Conservation (phyloP, 2,113 vertebrate species). For the Emydocephalus ijimae region DNA sequence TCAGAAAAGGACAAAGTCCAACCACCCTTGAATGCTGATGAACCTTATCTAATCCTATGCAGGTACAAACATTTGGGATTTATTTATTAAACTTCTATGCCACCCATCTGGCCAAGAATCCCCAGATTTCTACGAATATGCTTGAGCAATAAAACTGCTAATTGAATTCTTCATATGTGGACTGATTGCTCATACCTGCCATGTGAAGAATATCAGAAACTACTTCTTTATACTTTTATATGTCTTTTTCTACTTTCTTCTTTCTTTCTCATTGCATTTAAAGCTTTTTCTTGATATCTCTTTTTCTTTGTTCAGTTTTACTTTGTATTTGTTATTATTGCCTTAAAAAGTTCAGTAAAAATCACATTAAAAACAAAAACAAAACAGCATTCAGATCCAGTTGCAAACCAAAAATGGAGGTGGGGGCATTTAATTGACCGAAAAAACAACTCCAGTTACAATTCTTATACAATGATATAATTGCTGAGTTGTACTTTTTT, state of each 20-base stretch:
- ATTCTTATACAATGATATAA: neutral
- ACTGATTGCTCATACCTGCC: neutral
- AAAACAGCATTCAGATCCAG: neutral
- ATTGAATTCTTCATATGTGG: neutral
- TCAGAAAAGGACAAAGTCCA: neutral
- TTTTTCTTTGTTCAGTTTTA: neutral
- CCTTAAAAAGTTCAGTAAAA: neutral
- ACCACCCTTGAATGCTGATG: neutral
- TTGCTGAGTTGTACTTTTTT: neutral
- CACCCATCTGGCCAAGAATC: neutral
- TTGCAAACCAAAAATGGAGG: neutral
- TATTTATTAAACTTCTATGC: neutral
- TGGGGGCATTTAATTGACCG: neutral
- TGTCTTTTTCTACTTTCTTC: neutral
- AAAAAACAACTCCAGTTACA: neutral
- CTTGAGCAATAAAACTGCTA: neutral
- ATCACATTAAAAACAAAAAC: neutral
- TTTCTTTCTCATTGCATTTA: neutral
- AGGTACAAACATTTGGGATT: neutral
- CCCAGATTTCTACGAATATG: neutral
- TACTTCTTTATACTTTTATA: neutral
- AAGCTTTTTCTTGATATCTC: neutral
- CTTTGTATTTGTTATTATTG: neutral
- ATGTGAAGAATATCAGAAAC: neutral
- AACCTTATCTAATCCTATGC: neutral